Evolutionary conservation across 2,113 vertebrate species (phyloP), one percentile per base, ranked within the genome.

Genomic region (Garra rufa): DNA sequence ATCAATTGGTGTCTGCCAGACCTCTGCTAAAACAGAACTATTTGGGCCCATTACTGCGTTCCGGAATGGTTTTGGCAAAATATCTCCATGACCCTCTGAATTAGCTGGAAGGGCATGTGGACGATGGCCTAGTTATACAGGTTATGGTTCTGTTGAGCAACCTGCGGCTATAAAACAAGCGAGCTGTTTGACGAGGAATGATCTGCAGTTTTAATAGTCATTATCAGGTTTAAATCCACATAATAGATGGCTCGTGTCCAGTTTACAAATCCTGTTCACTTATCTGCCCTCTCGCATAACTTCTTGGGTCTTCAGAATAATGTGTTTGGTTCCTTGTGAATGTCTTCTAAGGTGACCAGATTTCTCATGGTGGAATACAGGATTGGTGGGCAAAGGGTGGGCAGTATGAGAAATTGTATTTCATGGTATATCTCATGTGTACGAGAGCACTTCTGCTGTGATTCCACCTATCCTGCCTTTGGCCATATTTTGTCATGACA

Each of bases 31-130:
- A 82, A 61, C 14, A 61, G 9, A 74, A 46, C 14, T 61, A 79
- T 86, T 63, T 83, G 30, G 30, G 52, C 43, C 67, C 52, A 86
- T 86, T 74, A 86, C 24, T 41, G 30, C 50, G 1, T 46, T 80
- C 59, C 24, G 24, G 26, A 80, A 48, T 67, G 77, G 57, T 67
- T 78, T 63, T n/a, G 76, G 38, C 76, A 78, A 78, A 78, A 78
- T 78, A 61, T 80, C 14, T 80, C 24, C 11, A 44, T 30, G 41
- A 80, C 77, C 43, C 59, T 46, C 9, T 46, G 41, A 67, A 67
- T 80, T 67, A 80, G 61, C 77, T 0, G 43, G 10, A 80, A 80
- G 34, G 24, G 24, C 43, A 14, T 17, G 24, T 28, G 43, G 73
- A 48, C 1, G 73, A 21, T 10, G 43, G 73, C 24, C 46, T 50